Percentiles rank a stretch among this genome's conserved stretches.
These are phyloP conservation scores for Ecdyonurus torrentis DNA, from an alignment of 2,888 invertebrate species.

Conservation along the genomic window DNA sequence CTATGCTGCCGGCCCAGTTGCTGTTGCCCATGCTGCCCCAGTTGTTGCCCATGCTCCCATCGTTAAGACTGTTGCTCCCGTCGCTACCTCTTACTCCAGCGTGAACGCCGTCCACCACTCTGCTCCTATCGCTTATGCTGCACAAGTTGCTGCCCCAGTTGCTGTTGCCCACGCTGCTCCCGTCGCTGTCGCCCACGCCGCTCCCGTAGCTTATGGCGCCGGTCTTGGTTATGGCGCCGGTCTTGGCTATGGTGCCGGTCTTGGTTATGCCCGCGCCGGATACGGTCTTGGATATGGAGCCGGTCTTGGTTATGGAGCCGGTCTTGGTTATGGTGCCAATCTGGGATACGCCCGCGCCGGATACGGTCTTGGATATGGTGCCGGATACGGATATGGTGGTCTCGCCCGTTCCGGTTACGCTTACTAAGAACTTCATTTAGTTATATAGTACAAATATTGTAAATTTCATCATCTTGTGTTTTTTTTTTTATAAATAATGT, in stretches of 20 bases:
- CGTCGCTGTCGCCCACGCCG: constrained; percentile 2
- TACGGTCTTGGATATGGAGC: background rate
- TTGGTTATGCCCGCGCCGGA: background rate
- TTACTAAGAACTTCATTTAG: background rate
- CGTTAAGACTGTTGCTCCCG: constrained; percentile 10
- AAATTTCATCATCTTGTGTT: too few relatives aligned
- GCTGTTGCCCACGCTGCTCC: background rate
- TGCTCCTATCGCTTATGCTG: constrained; percentile 7
- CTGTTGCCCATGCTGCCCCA: background rate
- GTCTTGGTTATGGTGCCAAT: background rate
- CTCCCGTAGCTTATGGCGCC: background rate
- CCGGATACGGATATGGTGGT: background rate
- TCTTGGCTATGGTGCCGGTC: background rate
- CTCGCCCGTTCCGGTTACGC: background rate
- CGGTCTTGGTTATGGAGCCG: background rate
- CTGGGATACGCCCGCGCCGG: background rate
- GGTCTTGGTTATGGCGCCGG: background rate
- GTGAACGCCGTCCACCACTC: constrained; percentile 8
- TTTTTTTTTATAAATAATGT: too few relatives aligned
- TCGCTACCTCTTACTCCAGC: constrained; percentile 9
- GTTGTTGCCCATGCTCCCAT: constrained; percentile 4
- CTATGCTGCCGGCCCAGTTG: constrained; percentile 6
- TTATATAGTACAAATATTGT: too few relatives aligned
- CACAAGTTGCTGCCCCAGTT: constrained; percentile 3
- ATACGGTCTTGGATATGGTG: background rate